Percentiles rank a stretch among this genome's conserved stretches.
These are phyloP conservation scores for Drosophila sturtevanti DNA, from an alignment of 1,140 invertebrate species.

Conservation along the genomic window DNA sequence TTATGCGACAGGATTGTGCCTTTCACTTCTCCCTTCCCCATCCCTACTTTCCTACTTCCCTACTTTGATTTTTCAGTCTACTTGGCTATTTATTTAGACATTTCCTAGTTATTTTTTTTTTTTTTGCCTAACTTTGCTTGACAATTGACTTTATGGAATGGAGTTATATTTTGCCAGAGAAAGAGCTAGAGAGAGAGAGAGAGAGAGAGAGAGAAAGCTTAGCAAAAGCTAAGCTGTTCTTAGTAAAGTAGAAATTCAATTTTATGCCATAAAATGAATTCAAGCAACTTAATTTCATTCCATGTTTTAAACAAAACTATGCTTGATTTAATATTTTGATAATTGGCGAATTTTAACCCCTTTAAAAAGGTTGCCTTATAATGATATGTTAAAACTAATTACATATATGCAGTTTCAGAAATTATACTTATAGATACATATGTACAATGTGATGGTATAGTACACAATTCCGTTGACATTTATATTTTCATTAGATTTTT, in stretches of 20 bases:
- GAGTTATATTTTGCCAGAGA: too few relatives aligned
- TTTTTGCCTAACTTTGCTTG: not conserved
- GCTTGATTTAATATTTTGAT: too few relatives aligned
- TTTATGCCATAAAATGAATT: not conserved
- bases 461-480: not conserved
- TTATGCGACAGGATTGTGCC: constrained; percentile 67
- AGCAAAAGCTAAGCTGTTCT: not conserved
- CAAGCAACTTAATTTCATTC: not conserved
- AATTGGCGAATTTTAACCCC: too few relatives aligned
- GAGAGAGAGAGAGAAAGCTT: not conserved
- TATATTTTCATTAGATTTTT: constrained; percentile 22
- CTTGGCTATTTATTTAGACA: constrained; percentile 15
- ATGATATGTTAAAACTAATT: too few relatives aligned
- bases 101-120: not conserved
- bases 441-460: too few relatives aligned
- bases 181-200: not conserved
- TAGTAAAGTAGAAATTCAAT: not conserved
- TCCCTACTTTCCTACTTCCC: too few relatives aligned
- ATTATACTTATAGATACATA: too few relatives aligned
- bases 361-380: too few relatives aligned
- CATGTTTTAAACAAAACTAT: too few relatives aligned
- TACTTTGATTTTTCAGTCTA: constrained; percentile 52
- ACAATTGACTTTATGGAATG: too few relatives aligned
- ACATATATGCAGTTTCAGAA: not conserved
- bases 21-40: too few relatives aligned